Evolutionary conservation across 2,888 invertebrate species (phyloP).

Genomic region (Diloba caeruleocephala): DNA sequence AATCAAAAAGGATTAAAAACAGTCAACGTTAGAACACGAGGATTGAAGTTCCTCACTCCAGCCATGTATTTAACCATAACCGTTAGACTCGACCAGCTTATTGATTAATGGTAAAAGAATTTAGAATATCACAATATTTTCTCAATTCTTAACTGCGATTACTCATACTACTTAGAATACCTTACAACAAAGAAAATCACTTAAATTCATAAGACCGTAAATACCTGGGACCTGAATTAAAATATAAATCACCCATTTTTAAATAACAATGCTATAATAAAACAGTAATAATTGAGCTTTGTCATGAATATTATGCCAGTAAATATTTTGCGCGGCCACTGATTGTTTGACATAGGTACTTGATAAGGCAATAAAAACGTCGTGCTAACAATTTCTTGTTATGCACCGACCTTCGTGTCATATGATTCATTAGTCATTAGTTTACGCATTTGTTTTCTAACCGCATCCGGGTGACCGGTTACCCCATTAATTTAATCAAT

Average conservation of each 20-base stretch:
- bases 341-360: constrained; percentile 43
- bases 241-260: constrained; percentile 34
- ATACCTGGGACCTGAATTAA: constrained; percentile 6
- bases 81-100: neutral
- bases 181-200: no score
- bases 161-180: no score
- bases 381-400: constrained; percentile 37
- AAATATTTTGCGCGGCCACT: constrained; percentile 36
- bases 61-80: neutral
- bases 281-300: constrained; percentile 33
- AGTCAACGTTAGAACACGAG: no score
- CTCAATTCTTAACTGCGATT: no score
- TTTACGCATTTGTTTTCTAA: constrained; percentile 13
- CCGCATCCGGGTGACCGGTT: constrained; percentile 30
- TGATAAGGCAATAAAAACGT: constrained; percentile 30
- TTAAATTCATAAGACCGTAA: no score
- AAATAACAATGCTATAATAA: constrained; percentile 40
- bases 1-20: no score
- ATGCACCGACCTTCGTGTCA: constrained; percentile 19
- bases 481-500: no score
- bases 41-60: no score
- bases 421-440: constrained; percentile 24
- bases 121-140: no score
- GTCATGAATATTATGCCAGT: constrained; percentile 23
- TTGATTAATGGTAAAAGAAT: no score